These are phyloP conservation scores for Oxyruncus cristatus DNA, from an alignment of 2,113 vertebrate genomes.

Conservation along the genomic window DNA sequence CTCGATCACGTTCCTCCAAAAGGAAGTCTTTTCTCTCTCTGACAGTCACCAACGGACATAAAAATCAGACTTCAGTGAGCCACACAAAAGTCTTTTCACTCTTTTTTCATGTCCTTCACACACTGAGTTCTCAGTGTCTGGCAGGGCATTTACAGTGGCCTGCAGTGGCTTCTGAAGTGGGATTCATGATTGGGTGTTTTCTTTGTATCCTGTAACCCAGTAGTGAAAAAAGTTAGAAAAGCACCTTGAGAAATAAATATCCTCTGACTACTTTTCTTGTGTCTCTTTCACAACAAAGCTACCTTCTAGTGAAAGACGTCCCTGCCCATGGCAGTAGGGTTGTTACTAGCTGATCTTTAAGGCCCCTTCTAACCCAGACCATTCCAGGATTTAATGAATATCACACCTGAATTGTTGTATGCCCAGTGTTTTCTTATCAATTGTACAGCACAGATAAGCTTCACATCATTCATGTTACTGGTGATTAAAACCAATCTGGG, in stretches of 20 bases:
- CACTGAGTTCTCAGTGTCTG: not conserved
- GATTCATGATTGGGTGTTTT: not conserved
- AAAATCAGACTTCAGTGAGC: not conserved
- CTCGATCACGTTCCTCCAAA: not conserved
- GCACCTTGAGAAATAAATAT: not conserved
- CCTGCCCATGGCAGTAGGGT: not conserved
- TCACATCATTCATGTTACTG: not conserved
- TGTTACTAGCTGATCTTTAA: not conserved
- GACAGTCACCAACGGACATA: not conserved
- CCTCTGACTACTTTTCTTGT: not conserved
- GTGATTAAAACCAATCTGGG: not conserved
- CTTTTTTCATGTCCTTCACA: not conserved
- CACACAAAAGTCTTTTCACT: not conserved
- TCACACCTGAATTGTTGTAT: not conserved
- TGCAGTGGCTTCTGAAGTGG: not conserved
- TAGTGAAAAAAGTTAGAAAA: not conserved
- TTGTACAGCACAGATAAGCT: not conserved
- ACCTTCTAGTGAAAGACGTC: not conserved
- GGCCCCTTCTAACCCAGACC: not conserved
- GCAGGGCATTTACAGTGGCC: not conserved
- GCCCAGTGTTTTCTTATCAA: not conserved
- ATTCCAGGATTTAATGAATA: not conserved
- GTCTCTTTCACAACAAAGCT: not conserved
- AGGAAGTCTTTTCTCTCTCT: not conserved
- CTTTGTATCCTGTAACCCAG: rapidly evolving